Evolutionary conservation across 2,888 invertebrate species (phyloP), one percentile per base, ranked within the genome.

Genomic region (Caenorhabditis zanzibari): DNA sequence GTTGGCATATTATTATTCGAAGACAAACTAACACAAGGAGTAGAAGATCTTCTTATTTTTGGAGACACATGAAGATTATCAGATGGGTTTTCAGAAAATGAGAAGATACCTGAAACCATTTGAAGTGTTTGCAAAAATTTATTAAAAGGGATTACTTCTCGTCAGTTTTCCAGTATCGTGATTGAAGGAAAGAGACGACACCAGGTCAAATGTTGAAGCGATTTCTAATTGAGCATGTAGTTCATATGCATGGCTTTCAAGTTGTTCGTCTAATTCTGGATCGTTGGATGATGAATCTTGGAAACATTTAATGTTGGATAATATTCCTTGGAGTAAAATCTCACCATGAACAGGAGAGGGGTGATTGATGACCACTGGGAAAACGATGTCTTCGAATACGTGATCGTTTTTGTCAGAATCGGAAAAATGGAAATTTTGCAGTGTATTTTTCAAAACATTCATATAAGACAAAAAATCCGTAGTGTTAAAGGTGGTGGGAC

Each of bases 41-140:
- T 59, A 4, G 72, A 59, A 5, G 72, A 58, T 72, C 72, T 58
- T 59, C 72, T 26, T 7, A 72, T 72, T 16, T 72, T 72, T 32
- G 72, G 72, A 2, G n/a, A 35, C 1, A 22, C 16, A 32, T 72
- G 47, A 2, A 72, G 32, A 32, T 24, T 24, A 14, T 16, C 19
- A 64, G 63, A 28, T 7, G 14, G 41, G 12, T 16, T 64, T 4
- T 64, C 47, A 2, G 44, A 16, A 19, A 64, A 64, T n/a, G 63
- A 64, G 22, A 16, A 16, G 10, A 64, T 64, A n/a, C 63, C 63
- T 64, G 14, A 24, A 64, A 47, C 0, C 7, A 4, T 32, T n/a
- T n/a, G n/a, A n/a, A n/a, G n/a, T n/a, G n/a, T n/a, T n/a, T n/a
- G n/a, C n/a, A n/a, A n/a, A n/a, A n/a, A 38, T n/a, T 19, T 1